Conservation (phyloP, 2,797 vertebrate genomes). For the Esox masquinongy region DNA sequence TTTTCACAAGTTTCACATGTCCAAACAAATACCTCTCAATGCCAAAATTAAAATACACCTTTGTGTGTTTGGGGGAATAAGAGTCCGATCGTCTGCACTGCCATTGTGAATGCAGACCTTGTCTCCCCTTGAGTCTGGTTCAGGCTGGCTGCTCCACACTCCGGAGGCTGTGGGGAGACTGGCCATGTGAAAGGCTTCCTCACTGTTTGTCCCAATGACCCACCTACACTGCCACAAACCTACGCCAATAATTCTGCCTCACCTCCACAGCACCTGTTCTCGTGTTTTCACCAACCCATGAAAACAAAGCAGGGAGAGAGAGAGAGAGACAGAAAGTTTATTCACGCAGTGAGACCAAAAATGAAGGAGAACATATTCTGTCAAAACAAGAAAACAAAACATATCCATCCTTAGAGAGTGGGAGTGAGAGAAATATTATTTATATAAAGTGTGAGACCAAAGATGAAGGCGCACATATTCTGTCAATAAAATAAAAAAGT, state of each 20-base stretch:
- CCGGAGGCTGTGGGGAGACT: conserved; percentile 29
- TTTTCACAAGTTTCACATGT: too few species aligned
- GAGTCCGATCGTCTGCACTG: not conserved
- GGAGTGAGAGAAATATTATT: not conserved
- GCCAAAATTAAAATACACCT: too few species aligned
- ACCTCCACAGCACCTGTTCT: not conserved
- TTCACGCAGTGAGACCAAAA: too few species aligned
- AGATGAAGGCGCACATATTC: not conserved
- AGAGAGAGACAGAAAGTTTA: too few species aligned
- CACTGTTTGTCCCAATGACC: conserved; percentile 38
- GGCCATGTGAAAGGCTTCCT: conserved; percentile 39
- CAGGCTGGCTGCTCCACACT: conserved; percentile 23
- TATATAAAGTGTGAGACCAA: not conserved
- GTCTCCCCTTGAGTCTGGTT: conserved; percentile 23
- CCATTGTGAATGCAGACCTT: not conserved
- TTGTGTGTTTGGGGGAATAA: not conserved
- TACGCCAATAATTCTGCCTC: conserved; percentile 20
- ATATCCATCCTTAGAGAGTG: not conserved
- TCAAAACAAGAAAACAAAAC: not conserved
- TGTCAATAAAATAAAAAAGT: not conserved
- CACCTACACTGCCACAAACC: conserved; percentile 17
- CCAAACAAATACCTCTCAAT: too few species aligned
- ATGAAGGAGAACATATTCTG: too few species aligned
- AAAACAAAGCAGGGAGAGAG: not conserved
- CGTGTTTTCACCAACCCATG: not conserved